Evolutionary conservation across 2,888 invertebrate genomes (phyloP), one percentile per base, ranked within the genome.

Genomic region (Heliconius erato): DNA sequence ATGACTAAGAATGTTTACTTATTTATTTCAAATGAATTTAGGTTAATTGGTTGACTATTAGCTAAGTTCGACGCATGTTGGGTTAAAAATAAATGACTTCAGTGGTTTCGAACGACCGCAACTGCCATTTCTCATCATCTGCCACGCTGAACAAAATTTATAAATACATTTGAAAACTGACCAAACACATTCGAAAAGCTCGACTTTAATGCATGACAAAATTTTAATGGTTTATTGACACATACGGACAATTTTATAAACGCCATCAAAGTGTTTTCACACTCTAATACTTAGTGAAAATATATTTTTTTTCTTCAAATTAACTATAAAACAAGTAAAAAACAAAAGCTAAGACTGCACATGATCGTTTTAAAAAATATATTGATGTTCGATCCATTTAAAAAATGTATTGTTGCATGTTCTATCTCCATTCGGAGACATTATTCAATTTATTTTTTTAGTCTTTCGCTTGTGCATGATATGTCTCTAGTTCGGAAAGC

Each of bases 61-160:
- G 76, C n/a, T 76, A 63, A 74, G 23, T 35, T 35, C 2, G n/a
- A 63, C 26, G 63, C 23, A 49, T 67, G 40, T 78, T 77, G 9
- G 19, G 19, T 44, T 71, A 49, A 77, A 81, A 69, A 71, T 81
- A 81, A 81, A 81, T 71, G 26, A 12, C 54, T 35, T 12, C 9
- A 71, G 65, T n/a, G 54, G 81, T 40, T 77, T 23, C 28, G 28
- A 81, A n/a, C 28, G 68, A 74, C 74, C 74, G 67, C 59, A 78
- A 83, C 69, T 79, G 74, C 65, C 77, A 80, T 81, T 81, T 79
- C 68, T 81, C 79, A 81, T 80, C 69, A 84, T 79, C 68, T 76
- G 69, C 59, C 79, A 79, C 77, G 76, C 69, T 69, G 63, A 82
- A 79, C 79, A 19, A 83, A 82, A 81, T 80, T 67, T 82, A 84